Conservation (phyloP, 2,797 vertebrate genomes). For the Hypotaenidia okinawae region DNA sequence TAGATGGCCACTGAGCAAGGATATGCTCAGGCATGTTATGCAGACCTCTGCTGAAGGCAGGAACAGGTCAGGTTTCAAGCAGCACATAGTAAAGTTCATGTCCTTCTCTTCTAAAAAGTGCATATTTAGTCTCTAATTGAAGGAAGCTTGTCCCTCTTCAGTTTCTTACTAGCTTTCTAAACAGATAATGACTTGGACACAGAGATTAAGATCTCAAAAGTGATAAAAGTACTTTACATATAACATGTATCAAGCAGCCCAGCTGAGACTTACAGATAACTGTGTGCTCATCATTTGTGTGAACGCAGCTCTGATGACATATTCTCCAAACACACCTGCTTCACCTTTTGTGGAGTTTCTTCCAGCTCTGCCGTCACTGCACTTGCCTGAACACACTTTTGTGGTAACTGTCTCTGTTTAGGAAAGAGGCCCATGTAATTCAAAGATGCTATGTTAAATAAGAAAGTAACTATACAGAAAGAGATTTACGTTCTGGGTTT, state of each 20-base stretch:
- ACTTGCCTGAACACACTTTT: not conserved
- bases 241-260: not conserved
- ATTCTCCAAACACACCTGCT: not conserved
- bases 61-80: not conserved
- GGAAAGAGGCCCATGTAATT: not conserved
- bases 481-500: not conserved
- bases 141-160: not conserved
- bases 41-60: not conserved
- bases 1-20: not conserved
- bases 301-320: not conserved
- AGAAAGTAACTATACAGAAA: not conserved
- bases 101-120: not conserved
- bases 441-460: not conserved
- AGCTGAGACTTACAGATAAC: not conserved
- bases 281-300: rapidly evolving
- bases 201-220: not conserved
- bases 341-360: not conserved
- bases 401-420: not conserved
- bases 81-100: not conserved
- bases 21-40: not conserved
- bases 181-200: not conserved
- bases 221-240: not conserved
- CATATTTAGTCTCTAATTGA: not conserved
- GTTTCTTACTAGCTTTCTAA: not conserved
- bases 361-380: not conserved